phyloP scores from a whole-genome alignment of 2,113 vertebrate species.

The Kryptolebias marmoratus region DNA sequence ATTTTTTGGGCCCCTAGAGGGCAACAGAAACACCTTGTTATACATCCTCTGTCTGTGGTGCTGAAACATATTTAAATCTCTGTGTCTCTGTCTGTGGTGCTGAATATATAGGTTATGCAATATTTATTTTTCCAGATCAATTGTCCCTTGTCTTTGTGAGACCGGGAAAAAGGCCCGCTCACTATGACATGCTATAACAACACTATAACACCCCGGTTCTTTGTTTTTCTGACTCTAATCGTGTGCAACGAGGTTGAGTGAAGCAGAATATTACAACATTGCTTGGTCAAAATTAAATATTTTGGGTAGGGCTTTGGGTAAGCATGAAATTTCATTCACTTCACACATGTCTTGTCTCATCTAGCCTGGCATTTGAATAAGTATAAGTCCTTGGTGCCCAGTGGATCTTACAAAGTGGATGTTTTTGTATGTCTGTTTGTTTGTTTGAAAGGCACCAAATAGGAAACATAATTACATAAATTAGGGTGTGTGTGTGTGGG shows the following conservation, averaged over 20 bases:
- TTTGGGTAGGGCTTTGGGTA: neutral
- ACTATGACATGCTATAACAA: neutral
- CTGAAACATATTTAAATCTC: constrained; percentile 36
- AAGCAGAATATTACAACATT: neutral
- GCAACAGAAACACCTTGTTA: constrained; percentile 9
- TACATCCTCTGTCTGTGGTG: constrained; percentile 56
- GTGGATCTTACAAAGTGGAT: too few species aligned
- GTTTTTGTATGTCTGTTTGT: too few species aligned
- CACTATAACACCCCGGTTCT: too few species aligned
- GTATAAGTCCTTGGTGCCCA: too few species aligned
- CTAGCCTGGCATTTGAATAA: too few species aligned
- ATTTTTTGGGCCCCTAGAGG: constrained; percentile 24
- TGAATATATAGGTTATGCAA: neutral
- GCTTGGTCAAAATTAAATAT: constrained; percentile 1
- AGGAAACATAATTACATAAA: too few species aligned
- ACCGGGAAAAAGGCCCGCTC: too few species aligned
- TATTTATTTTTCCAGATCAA: neutral
- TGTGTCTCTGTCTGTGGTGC: constrained; percentile 22
- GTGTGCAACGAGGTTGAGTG: neutral
- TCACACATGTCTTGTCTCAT: too few species aligned
- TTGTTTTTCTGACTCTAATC: neutral
- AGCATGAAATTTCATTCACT: too few species aligned
- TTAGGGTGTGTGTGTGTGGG: too few species aligned
- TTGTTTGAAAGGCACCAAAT: too few species aligned
- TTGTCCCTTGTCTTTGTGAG: neutral